phyloP scores from a whole-genome alignment of 2,113 vertebrate genomes.

The Petrocephalus zakoni region DNA sequence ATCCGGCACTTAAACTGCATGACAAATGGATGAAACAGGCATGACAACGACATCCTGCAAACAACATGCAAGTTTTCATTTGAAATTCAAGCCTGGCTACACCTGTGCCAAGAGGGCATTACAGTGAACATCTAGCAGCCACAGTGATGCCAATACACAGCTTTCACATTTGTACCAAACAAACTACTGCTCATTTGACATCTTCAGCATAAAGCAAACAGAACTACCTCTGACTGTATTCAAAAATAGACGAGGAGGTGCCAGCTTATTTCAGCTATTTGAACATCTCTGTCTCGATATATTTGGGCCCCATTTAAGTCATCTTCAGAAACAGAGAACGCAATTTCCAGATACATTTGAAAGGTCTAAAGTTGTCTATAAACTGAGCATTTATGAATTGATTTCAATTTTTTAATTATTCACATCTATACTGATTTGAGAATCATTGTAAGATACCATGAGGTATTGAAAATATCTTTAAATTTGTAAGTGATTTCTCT shows the following conservation, averaged over 20 bases:
- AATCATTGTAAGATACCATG: background rate
- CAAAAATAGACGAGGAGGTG: background rate
- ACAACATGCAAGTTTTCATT: background rate
- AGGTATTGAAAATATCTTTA: background rate
- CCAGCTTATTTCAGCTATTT: background rate
- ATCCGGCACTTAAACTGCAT: background rate
- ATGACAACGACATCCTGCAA: background rate
- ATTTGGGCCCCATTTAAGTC: background rate
- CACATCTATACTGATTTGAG: background rate
- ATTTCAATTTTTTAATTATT: background rate
- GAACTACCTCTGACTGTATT: background rate
- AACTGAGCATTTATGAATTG: background rate
- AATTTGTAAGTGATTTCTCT: background rate
- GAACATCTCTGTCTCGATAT: background rate
- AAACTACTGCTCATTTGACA: background rate
- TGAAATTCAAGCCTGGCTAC: background rate
- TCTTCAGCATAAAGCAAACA: background rate
- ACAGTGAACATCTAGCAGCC: background rate
- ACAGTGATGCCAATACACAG: background rate
- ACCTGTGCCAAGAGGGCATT: background rate
- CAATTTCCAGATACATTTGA: background rate
- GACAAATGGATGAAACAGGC: background rate
- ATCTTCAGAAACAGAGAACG: background rate
- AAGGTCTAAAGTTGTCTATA: background rate
- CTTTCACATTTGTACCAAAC: background rate